These are phyloP conservation scores for Bombus ignitus DNA, from an alignment of 1,140 invertebrate genomes.

Conservation along the genomic window DNA sequence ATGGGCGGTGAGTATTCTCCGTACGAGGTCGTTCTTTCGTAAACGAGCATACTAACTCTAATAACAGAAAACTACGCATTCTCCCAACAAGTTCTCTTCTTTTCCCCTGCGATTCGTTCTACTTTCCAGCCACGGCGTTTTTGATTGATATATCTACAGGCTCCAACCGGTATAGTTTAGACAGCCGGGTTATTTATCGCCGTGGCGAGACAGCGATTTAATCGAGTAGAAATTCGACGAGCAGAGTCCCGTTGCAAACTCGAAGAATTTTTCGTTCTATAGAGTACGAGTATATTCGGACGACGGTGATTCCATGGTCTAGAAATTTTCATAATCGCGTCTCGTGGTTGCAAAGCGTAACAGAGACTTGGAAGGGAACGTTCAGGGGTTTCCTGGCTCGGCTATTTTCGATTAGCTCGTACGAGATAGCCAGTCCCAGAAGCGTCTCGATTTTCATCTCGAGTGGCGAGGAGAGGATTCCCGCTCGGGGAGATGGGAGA, in stretches of 20 bases:
- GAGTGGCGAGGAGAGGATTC: not conserved
- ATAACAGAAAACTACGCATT: not conserved
- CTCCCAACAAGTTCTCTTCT: not conserved
- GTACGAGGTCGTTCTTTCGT: too few species aligned
- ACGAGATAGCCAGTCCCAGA: not conserved
- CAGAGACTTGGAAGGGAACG: too few species aligned
- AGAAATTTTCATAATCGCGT: slow-evolving; percentile 14
- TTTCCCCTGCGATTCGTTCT: slow-evolving; percentile 29
- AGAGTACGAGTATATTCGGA: not conserved
- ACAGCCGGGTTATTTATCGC: too few species aligned
- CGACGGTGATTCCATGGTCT: not conserved
- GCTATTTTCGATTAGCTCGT: slow-evolving; percentile 59
- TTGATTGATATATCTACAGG: too few species aligned
- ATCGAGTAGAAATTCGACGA: slow-evolving; percentile 26
- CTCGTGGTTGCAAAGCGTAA: too few species aligned
- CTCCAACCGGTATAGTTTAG: too few species aligned
- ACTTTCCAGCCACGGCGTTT: not conserved
- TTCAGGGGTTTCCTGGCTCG: not conserved
- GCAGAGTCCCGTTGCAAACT: not conserved
- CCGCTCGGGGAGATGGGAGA: not conserved
- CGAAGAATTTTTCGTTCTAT: not conserved
- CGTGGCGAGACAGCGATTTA: too few species aligned
- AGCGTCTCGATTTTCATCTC: slow-evolving; percentile 49
- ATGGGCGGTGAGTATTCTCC: too few species aligned
- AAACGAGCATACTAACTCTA: not conserved